Conservation (phyloP, 2,797 vertebrate species). For the Chromobotia macracanthus region DNA sequence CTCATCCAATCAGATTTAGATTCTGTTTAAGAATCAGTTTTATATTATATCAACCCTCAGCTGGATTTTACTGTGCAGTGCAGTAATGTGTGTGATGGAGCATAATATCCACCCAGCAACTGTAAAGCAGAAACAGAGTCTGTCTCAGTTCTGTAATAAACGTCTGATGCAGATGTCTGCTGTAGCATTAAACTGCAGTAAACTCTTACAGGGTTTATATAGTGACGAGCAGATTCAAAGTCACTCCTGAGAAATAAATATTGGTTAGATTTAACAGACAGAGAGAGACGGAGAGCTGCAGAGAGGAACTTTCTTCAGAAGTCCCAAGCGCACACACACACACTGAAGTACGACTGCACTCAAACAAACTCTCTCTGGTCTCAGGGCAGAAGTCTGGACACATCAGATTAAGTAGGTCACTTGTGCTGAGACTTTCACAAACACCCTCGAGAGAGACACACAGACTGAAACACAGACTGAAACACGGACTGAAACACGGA, state of each 20-base stretch:
- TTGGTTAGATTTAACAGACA: too few species aligned
- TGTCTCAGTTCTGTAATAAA: too few species aligned
- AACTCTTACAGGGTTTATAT: slow-evolving; percentile 11
- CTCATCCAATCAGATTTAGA: too few species aligned
- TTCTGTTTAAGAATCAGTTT: not conserved
- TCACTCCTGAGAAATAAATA: too few species aligned
- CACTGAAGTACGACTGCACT: not conserved
- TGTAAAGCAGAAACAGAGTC: not conserved
- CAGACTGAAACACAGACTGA: too few species aligned
- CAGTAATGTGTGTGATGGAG: slow-evolving; percentile 13
- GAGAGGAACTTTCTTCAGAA: too few species aligned
- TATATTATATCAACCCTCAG: not conserved
- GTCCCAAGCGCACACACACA: not conserved
- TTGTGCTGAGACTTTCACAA: too few species aligned
- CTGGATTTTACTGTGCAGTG: not conserved
- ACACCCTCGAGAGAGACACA: slow-evolving; percentile 40
- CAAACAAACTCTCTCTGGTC: not conserved
- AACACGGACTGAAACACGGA: too few species aligned
- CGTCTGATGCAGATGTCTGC: not conserved
- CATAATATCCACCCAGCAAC: slow-evolving; percentile 12
- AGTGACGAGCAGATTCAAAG: not conserved
- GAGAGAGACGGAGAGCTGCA: too few species aligned
- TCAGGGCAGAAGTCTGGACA: slow-evolving; percentile 49
- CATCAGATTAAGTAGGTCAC: too few species aligned
- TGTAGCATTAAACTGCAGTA: slow-evolving; percentile 41